Conservation (phyloP, 1,140 invertebrate species). For the Cataglyphis hispanica region DNA sequence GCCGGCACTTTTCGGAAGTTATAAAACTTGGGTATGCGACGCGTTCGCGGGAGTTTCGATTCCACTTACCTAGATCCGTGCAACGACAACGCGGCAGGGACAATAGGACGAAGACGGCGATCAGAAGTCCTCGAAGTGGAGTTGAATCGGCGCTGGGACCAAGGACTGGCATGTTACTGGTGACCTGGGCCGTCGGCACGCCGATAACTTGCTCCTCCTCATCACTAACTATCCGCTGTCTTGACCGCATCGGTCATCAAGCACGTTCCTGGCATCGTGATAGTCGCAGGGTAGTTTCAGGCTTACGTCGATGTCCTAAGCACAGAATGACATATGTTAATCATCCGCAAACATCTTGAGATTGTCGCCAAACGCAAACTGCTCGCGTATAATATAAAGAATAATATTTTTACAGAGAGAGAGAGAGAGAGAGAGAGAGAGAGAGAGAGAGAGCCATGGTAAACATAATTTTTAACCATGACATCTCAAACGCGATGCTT, state of each 20-base stretch:
- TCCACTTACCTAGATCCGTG: conserved; percentile 81
- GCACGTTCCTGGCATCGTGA: conserved; percentile 75
- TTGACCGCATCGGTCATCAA: conserved; percentile 73
- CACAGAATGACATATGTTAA: conserved; percentile 70
- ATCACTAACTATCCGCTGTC: conserved; percentile 76
- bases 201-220: conserved; percentile 77
- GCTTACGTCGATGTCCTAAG: conserved; percentile 67
- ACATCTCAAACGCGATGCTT: no score
- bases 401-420: neutral
- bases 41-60: conserved; percentile 25
- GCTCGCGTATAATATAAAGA: neutral
- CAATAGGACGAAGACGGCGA: conserved; percentile 77
- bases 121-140: conserved; percentile 78
- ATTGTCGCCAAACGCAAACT: conserved; percentile 2
- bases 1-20: conserved; percentile 59
- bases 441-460: no score
- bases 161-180: conserved; percentile 82
- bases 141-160: conserved; percentile 64
- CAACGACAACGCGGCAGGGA: conserved; percentile 73
- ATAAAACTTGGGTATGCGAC: conserved; percentile 53
- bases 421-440: no score
- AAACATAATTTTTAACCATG: neutral
- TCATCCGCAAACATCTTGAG: conserved; percentile 47
- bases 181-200: conserved; percentile 78
- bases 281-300: conserved; percentile 69